A percentile compares a stretch with the other conserved stretches of the same genome.
phyloP scores from a whole-genome alignment of 2,113 vertebrate species.

The Heterotis niloticus region DNA sequence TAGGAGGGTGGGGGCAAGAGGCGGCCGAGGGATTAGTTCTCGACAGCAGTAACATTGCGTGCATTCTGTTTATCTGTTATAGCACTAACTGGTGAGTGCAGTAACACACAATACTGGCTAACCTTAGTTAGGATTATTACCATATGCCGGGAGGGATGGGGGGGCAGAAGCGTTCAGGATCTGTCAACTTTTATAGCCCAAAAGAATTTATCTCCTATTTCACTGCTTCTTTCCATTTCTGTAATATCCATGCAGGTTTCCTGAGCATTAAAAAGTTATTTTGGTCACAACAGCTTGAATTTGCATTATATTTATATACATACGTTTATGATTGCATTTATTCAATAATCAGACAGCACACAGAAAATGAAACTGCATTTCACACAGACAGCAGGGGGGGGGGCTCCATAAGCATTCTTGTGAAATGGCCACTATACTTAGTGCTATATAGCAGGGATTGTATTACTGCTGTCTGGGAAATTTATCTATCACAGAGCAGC shows the following conservation, averaged over 20 bases:
- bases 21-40: too few species aligned
- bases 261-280: neutral
- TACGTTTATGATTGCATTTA: too few species aligned
- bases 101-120: neutral
- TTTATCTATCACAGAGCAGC: neutral
- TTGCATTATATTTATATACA: neutral
- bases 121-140: neutral
- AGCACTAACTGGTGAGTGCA: neutral
- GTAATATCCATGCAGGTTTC: too few species aligned
- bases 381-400: too few species aligned
- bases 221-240: too few species aligned
- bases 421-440: constrained; percentile 4
- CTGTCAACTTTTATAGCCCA: neutral
- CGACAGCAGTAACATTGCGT: neutral
- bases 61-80: neutral
- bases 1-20: too few species aligned
- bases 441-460: neutral
- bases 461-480: constrained; percentile 12
- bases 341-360: too few species aligned
- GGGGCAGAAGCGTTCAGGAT: neutral
- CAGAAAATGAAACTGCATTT: too few species aligned
- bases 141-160: too few species aligned
- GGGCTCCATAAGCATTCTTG: neutral
- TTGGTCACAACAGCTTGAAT: constrained; percentile 15
- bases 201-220: too few species aligned